These are phyloP conservation scores for Gerris buenoi DNA, from an alignment of 1,140 invertebrate species.

Conservation along the genomic window DNA sequence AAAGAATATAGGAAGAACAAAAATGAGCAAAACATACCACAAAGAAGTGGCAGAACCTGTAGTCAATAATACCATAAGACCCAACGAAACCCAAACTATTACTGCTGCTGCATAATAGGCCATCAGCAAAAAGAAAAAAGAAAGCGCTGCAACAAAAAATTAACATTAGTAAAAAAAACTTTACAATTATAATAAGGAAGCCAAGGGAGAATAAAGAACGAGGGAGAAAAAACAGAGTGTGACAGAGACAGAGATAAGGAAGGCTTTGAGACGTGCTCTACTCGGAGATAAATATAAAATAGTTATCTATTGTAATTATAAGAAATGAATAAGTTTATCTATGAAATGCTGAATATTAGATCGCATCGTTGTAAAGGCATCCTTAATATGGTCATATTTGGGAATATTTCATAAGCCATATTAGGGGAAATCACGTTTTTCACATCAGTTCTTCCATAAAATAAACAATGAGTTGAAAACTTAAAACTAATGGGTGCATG, in stretches of 20 bases:
- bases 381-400: too few relatives aligned
- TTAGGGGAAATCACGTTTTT: too few relatives aligned
- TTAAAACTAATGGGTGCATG: too few relatives aligned
- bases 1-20: not conserved
- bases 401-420: too few relatives aligned
- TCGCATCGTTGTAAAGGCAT: too few relatives aligned
- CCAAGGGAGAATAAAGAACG: not conserved
- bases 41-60: conserved; percentile 43
- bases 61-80: conserved; percentile 39
- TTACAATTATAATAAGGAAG: not conserved
- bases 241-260: not conserved
- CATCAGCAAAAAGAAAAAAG: conserved; percentile 41
- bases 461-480: too few relatives aligned
- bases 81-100: conserved; percentile 52
- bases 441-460: too few relatives aligned
- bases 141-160: conserved; percentile 35
- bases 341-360: too few relatives aligned
- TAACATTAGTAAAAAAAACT: not conserved
- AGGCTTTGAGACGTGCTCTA: not conserved
- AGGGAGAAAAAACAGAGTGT: not conserved
- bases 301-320: not conserved
- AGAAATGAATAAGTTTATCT: not conserved
- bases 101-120: conserved; percentile 44
- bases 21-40: conserved; percentile 36
- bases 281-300: not conserved